Percentiles rank a stretch among this genome's conserved stretches.
Evolutionary conservation across 1,140 invertebrate species (phyloP).

Genomic region (Solenopsis fugax): DNA sequence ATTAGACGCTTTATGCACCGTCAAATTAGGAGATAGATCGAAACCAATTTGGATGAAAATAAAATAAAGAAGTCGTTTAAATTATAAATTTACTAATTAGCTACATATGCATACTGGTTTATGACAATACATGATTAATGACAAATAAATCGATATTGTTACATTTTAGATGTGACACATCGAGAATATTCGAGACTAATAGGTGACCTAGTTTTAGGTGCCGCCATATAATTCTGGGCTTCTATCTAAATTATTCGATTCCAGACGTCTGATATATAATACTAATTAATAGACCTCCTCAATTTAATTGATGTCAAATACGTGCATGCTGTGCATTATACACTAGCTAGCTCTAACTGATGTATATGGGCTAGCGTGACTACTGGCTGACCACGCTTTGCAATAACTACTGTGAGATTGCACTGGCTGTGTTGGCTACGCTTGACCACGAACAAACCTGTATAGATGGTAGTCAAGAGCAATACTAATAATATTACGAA

Average conservation of each 20-base stretch:
- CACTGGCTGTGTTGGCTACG: not conserved
- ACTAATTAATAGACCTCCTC: conserved; percentile 47
- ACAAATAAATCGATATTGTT: not conserved
- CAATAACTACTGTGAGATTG: conserved; percentile 57
- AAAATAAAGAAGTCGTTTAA: not conserved
- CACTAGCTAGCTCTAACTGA: conserved; percentile 10
- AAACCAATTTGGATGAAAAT: not conserved
- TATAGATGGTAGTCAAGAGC: conserved; percentile 48
- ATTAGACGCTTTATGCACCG: conserved; percentile 12
- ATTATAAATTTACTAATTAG: conserved; percentile 19
- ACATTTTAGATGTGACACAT: not conserved
- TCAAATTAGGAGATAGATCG: conserved; percentile 33
- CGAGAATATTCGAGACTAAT: not conserved
- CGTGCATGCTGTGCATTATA: not conserved
- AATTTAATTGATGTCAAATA: conserved; percentile 44
- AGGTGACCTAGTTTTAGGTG: not conserved
- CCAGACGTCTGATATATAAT: conserved; percentile 8
- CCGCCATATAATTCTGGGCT: not conserved
- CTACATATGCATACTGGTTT: too few species aligned
- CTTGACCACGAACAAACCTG: conserved; percentile 33
- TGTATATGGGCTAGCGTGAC: conserved; percentile 38
- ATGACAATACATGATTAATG: not conserved
- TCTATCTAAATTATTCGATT: conserved; percentile 31
- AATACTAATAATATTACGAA: conserved; percentile 47
- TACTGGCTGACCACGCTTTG: conserved; percentile 40